A percentile compares a stretch with the other conserved stretches of the same genome.
phyloP scores from a whole-genome alignment of 2,888 invertebrate genomes.

The Troides oblongomaculatus region DNA sequence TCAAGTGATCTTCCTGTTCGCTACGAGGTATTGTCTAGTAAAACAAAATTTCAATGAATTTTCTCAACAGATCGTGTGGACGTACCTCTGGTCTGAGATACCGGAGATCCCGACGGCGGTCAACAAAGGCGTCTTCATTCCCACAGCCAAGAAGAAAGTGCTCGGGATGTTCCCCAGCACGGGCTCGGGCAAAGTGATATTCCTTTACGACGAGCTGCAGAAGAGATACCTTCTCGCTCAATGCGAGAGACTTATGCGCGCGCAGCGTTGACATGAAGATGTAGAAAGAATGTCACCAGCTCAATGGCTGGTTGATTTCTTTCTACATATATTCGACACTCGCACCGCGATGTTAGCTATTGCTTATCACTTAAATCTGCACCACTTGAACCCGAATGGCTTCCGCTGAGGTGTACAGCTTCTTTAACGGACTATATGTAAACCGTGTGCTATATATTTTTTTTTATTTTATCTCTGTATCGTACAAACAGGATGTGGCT shows the following conservation, averaged over 20 bases:
- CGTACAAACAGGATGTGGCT: slow-evolving; percentile 19
- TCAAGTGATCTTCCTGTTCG: too few species aligned
- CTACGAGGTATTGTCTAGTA: too few species aligned
- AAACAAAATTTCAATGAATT: too few species aligned
- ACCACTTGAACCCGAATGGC: slow-evolving; percentile 63
- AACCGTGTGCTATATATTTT: slow-evolving; percentile 14
- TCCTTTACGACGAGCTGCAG: slow-evolving; percentile 70
- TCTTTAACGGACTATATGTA: slow-evolving; percentile 9
- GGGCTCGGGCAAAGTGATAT: slow-evolving; percentile 81
- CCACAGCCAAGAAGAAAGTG: slow-evolving; percentile 80
- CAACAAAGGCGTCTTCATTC: slow-evolving; percentile 85
- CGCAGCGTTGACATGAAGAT: slow-evolving; percentile 68
- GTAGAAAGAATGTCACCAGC: slow-evolving; percentile 62
- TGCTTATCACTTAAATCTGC: slow-evolving; percentile 69
- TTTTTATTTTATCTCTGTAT: slow-evolving; percentile 7
- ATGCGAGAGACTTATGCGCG: slow-evolving; percentile 62
- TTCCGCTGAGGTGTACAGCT: slow-evolving; percentile 48
- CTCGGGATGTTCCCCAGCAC: slow-evolving; percentile 82
- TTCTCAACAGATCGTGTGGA: slow-evolving; percentile 83
- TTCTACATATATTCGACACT: slow-evolving; percentile 69
- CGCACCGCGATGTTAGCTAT: slow-evolving; percentile 63
- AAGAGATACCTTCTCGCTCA: slow-evolving; percentile 68
- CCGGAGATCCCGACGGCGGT: slow-evolving; percentile 83
- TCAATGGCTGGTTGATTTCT: slow-evolving; percentile 59
- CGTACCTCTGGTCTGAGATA: slow-evolving; percentile 88